Percentiles rank a stretch among this genome's conserved stretches.
These are phyloP conservation scores for Pampus argenteus DNA, from an alignment of 2,797 vertebrate species.

Conservation along the genomic window DNA sequence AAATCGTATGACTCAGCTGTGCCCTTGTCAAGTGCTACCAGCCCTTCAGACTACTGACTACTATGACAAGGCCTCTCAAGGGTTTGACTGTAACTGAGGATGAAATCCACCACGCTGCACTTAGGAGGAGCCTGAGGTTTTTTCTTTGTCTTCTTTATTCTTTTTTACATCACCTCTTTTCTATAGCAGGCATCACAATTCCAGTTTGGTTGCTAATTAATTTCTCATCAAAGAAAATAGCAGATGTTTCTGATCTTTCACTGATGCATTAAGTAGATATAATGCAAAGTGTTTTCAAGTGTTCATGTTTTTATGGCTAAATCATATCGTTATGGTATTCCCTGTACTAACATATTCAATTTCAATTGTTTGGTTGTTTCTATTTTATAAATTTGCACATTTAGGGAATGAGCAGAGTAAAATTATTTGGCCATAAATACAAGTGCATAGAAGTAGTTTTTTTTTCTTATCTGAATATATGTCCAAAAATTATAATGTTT, in stretches of 20 bases:
- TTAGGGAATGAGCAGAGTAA: not conserved
- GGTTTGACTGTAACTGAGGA: conserved; percentile 55
- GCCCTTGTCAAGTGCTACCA: conserved; percentile 57
- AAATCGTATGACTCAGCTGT: conserved; percentile 65
- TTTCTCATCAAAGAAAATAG: not conserved
- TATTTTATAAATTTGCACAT: not conserved
- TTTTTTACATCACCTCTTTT: conserved; percentile 15
- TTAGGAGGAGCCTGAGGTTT: conserved; percentile 9
- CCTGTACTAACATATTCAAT: not conserved
- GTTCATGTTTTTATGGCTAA: not conserved
- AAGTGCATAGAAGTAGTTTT: not conserved
- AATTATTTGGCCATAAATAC: conserved; percentile 25
- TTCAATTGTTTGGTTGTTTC: conserved; percentile 6
- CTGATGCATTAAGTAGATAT: not conserved
- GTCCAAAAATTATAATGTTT: not conserved
- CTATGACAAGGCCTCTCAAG: conserved; percentile 39
- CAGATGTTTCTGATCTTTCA: not conserved
- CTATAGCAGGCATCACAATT: conserved; percentile 8
- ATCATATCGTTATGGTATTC: not conserved
- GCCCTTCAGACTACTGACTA: conserved; percentile 43
- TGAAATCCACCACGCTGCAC: conserved; percentile 47
- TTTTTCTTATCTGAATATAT: conserved; percentile 6
- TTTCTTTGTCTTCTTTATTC: not conserved
- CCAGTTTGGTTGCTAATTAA: not conserved
- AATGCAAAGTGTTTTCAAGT: not conserved